phyloP scores from a whole-genome alignment of 1,140 invertebrate genomes.

The Sipha flava region DNA sequence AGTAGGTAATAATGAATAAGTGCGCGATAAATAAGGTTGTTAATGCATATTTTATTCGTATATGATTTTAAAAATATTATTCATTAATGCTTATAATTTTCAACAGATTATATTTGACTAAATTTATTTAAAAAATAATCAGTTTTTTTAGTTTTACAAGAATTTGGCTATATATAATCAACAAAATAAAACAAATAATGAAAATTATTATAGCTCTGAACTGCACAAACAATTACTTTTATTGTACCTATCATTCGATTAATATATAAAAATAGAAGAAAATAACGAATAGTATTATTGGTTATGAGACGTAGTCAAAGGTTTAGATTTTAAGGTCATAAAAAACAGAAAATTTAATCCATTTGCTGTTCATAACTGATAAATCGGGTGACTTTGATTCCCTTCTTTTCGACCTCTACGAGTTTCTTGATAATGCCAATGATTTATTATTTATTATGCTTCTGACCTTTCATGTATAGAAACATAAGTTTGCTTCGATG shows the following conservation, averaged over 20 bases:
- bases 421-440: not conserved
- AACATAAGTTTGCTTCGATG: slow-evolving; percentile 11
- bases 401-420: slow-evolving; percentile 27
- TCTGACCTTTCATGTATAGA: slow-evolving; percentile 16
- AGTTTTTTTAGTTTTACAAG: too few species aligned
- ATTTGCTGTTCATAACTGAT: slow-evolving; percentile 18
- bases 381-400: slow-evolving; percentile 31
- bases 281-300: not conserved
- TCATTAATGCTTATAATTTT: too few species aligned
- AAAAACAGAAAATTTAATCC: not conserved
- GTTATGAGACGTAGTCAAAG: not conserved
- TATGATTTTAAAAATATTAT: too few species aligned
- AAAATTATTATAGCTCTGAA: not conserved
- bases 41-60: too few species aligned
- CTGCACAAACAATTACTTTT: not conserved
- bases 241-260: not conserved
- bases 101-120: too few species aligned
- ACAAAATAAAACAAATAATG: too few species aligned
- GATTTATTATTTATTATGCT: slow-evolving; percentile 20
- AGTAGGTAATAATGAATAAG: too few species aligned
- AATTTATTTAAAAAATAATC: too few species aligned
- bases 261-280: not conserved
- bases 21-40: too few species aligned
- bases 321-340: slow-evolving; percentile 21
- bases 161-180: too few species aligned